Evolutionary conservation across 2,888 invertebrate species (phyloP), one percentile per base, ranked within the genome.

Genomic region (Drosophila cognata): DNA sequence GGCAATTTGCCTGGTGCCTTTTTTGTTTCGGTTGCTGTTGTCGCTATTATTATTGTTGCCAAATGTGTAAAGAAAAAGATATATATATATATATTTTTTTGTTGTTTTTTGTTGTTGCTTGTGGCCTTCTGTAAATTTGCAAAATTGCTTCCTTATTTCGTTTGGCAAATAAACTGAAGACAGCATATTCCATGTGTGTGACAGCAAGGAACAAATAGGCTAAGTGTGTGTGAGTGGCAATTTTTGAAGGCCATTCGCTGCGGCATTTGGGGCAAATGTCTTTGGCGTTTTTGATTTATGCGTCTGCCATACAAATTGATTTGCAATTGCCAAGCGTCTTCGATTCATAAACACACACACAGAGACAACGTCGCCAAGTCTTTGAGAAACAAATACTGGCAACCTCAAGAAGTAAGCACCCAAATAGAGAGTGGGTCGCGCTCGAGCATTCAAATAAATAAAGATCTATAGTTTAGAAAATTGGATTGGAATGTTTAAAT

Each of bases 91-190:
- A 8, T 66, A 71, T 71, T 65, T 41, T 33, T 46, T 51, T 66
- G 65, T 57, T 31, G 43, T 60, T 52, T 71, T 59, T 71, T 63
- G 57, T 52, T 35, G 43, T 51, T 55, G 60, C 56, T 61, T 10
- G 29, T 69, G 62, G 68, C 43, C 71, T 67, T 77, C 70, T 87
- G 90, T 90, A 86, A 87, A 87, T 90, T 87, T 90, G 90, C 75
- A 80, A 87, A 87, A 86, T 90, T 90, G 80, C 87, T 87, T 90
- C 89, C 90, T 90, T 90, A 87, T 87, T 87, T 90, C 89, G 77
- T 89, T 87, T 86, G 80, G 84, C 87, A 89, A 90, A 87, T 87
- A 87, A 87, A 86, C 84, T 64, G 70, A 59, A 62, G 56, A 21
- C 55, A 63, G 58, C 81, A 80, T 80, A 68, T 78, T 81, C 72